Evolutionary conservation across 2,888 invertebrate species (phyloP), one percentile per base, ranked within the genome.

Genomic region (Cephus sareptanus): DNA sequence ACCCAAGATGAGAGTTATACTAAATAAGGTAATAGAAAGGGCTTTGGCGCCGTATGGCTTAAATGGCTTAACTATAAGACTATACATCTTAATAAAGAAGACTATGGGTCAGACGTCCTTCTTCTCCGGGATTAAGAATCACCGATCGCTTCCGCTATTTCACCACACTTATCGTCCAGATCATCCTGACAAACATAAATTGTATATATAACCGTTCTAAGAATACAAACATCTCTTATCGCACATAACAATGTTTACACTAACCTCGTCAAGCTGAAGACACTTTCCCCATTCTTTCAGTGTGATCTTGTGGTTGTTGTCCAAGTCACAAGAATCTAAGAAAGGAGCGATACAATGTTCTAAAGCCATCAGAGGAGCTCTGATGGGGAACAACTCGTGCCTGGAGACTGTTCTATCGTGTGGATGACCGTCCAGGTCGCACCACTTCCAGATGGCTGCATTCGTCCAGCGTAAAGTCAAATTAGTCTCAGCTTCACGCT

Each of bases 311-410:
- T 98, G 98, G 92, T 99, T 97, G 89, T 96, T 94, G 92, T 99
- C 95, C 68, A 92, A 93, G 92, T 99, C 99, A 92, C 99, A 99
- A 37, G 94, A 93, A 92, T 98, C 96, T 82, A 99, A 94, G 94
- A 99, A 99, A 70, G 98, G 98, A 80, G 97, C 97, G 92, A 99
- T 98, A 93, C 99, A 99, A 92, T 98, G 98, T 92, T 99, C 99
- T 92, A 99, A 94, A 69, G 98, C 95, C 94, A 98, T 96, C 83
- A 99, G 93, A 3, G 98, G 98, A 76, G 98, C 98, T 81, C 98
- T 95, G 91, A 98, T 97, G 77, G 98, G 98, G 94, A 98, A 98
- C 89, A 99, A 93, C 93, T 99, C 99, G 93, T 98, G 98, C 69
- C 97, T 95, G 35, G 98, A 98, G 73, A 99, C 97, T 83, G 94